Conservation (phyloP, 1,140 invertebrate genomes). For the Platorchestia sp. region DNA sequence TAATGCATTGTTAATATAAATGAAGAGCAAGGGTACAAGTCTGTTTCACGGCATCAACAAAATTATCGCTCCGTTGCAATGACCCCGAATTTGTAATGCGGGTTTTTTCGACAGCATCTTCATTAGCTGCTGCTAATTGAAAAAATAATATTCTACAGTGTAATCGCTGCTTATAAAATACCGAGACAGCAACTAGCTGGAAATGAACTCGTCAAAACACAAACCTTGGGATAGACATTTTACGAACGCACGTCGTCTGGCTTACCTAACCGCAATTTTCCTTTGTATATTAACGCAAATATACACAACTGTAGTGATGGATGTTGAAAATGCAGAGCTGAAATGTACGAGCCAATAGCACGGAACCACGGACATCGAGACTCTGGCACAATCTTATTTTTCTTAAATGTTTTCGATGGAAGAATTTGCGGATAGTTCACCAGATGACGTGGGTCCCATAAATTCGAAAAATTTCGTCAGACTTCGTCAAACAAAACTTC, state of each 20-base stretch:
- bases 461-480: not conserved
- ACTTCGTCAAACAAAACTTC: not conserved
- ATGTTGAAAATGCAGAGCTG: not conserved
- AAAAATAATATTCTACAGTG: not conserved
- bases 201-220: too few species aligned
- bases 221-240: too few species aligned
- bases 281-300: not conserved
- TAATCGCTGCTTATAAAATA: too few species aligned
- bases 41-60: not conserved
- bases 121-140: not conserved
- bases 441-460: not conserved
- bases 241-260: not conserved
- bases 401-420: not conserved
- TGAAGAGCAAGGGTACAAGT: not conserved
- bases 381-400: not conserved
- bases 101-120: too few species aligned
- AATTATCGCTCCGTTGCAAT: not conserved
- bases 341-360: constrained; percentile 4
- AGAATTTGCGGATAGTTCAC: not conserved
- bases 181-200: too few species aligned
- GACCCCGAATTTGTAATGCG: too few species aligned
- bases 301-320: not conserved
- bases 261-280: not conserved
- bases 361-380: constrained; percentile 12
- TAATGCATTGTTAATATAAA: not conserved